These are phyloP conservation scores for Strigamia maritima DNA, from an alignment of 2,888 invertebrate species.

Conservation along the genomic window DNA sequence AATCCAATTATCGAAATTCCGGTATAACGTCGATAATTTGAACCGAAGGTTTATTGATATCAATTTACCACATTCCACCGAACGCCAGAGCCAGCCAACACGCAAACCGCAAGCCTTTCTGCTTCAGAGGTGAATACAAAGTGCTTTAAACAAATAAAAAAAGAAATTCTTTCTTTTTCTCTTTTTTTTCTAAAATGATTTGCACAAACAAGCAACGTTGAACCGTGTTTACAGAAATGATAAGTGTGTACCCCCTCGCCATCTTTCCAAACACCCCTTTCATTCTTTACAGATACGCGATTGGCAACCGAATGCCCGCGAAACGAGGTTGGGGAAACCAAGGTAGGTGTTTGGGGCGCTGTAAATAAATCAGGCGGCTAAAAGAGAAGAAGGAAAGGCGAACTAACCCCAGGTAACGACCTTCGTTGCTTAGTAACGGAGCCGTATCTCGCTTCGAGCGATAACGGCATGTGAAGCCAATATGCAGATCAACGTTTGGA, in stretches of 20 bases:
- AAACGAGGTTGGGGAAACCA: slow-evolving; percentile 28
- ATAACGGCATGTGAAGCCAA: slow-evolving; percentile 32
- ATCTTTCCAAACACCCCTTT: background rate
- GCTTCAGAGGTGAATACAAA: background rate
- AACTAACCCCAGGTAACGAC: slow-evolving; percentile 30
- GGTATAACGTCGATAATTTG: background rate
- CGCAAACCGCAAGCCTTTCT: background rate
- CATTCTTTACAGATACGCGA: slow-evolving; percentile 21
- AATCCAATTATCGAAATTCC: background rate
- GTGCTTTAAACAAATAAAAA: background rate
- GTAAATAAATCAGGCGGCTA: slow-evolving; percentile 34
- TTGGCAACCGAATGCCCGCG: slow-evolving; percentile 30
- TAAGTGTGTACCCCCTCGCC: background rate
- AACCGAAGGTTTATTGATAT: background rate
- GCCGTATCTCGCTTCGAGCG: background rate
- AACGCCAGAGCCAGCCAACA: background rate
- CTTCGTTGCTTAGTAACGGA: slow-evolving; percentile 11
- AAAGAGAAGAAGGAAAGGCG: slow-evolving; percentile 8
- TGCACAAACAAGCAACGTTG: background rate
- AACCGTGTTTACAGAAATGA: slow-evolving; percentile 24
- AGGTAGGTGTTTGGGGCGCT: slow-evolving; percentile 20
- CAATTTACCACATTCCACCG: background rate
- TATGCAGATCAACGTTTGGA: slow-evolving; percentile 32
- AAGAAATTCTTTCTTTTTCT: background rate
- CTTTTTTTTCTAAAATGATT: background rate